Percentiles rank a stretch among this genome's conserved stretches.
phyloP scores from a whole-genome alignment of 2,888 invertebrate genomes.

The Desoria tigrina region DNA sequence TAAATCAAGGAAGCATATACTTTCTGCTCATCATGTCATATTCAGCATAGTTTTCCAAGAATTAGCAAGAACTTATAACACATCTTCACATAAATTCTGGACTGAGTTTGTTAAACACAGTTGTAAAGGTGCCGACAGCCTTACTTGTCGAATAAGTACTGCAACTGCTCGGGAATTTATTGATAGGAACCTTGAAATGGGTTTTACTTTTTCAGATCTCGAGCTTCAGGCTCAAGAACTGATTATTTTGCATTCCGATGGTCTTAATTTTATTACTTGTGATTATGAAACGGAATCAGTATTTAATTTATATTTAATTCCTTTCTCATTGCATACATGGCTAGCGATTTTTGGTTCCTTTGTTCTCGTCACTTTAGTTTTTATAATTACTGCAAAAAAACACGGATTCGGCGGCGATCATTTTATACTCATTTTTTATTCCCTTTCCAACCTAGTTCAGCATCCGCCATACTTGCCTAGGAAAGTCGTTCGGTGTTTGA shows the following conservation, averaged over 20 bases:
- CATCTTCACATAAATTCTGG: background rate
- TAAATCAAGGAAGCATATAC: no score
- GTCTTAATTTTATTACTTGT: conserved; percentile 2
- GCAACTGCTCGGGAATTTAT: conserved; percentile 3
- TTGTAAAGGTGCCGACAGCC: background rate
- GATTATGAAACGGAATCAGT: background rate
- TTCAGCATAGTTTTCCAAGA: background rate
- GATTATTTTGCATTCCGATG: background rate
- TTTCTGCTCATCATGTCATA: background rate
- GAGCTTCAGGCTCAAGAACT: background rate
- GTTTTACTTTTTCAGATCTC: background rate
- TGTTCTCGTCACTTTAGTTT: background rate
- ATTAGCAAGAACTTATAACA: background rate
- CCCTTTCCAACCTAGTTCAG: background rate
- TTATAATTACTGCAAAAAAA: background rate
- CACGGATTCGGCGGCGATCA: background rate
- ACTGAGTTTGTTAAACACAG: background rate
- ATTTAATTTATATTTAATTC: background rate
- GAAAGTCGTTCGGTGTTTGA: background rate
- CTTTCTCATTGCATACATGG: background rate
- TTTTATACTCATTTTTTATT: background rate
- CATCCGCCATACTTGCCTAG: background rate
- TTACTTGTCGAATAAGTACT: background rate
- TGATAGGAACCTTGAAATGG: background rate
- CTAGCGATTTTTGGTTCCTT: background rate